Conservation (phyloP, 1,140 invertebrate genomes). For the Neotoxoptera formosana region DNA sequence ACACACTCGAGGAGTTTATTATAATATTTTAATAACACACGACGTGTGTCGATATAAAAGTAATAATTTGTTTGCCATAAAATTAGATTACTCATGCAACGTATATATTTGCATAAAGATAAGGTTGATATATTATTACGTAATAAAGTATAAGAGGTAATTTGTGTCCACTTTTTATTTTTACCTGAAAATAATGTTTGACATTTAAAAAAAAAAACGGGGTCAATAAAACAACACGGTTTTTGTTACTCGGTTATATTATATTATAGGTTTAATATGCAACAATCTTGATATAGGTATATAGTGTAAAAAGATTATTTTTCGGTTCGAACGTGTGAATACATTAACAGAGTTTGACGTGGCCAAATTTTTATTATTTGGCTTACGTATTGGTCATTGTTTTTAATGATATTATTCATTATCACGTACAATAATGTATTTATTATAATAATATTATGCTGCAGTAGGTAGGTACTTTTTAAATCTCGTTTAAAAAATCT, state of each 20-base stretch:
- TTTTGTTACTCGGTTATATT: background rate
- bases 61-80: conserved; percentile 51
- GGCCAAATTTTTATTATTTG: background rate
- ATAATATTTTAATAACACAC: conserved; percentile 3
- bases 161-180: conserved; percentile 16
- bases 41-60: conserved; percentile 21
- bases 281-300: background rate
- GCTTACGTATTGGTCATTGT: background rate
- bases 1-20: background rate
- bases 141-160: background rate
- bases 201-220: conserved; percentile 46
- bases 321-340: background rate
- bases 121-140: conserved; percentile 32
- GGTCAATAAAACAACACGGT: background rate
- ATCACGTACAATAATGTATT: background rate
- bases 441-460: background rate
- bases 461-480: background rate
- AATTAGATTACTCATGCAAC: conserved; percentile 38
- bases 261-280: background rate
- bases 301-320: background rate
- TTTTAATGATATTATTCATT: conserved; percentile 20
- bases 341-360: background rate
- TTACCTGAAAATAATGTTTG: conserved; percentile 27
- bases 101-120: conserved; percentile 42
- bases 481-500: background rate